Base-by-base conservation (phyloP, 1,140 invertebrate genomes). In the Bilobella aurantiaca region DNA sequence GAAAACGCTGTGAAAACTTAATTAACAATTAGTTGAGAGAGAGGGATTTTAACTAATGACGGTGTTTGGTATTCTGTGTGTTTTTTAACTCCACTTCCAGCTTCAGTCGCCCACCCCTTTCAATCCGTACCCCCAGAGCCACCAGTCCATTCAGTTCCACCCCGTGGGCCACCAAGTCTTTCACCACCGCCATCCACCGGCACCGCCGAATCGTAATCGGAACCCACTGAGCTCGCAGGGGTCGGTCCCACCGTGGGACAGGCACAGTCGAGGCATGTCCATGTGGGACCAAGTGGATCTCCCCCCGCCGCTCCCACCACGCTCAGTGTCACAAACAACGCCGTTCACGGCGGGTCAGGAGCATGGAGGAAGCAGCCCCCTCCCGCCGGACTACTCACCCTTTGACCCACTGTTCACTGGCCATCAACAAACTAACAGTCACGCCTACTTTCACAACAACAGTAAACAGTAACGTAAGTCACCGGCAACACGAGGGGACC, bases 21-120 rank as follows among this genome's bases (percentile, higher is more conserved):
- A n/a, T n/a, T n/a, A n/a, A n/a, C n/a, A n/a, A n/a, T n/a, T n/a
- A n/a, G n/a, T n/a, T n/a, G n/a, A n/a, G n/a, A n/a, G n/a, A 53
- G 14, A 53, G 5, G 49, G 23, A 53, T 53, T 53, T 53, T 12
- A 12, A 53, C 49, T 53, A 53, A 53, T 53, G 49, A 23, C 25
- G 53, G 60, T 68, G 65, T 63, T 68, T 71, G 65, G 66, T 62
- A 62, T 53, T 64, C 28, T 58, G 59, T 68, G 64, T 64, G 62
- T 28, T 61, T 65, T 34, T 59, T 29, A 23, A n/a, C n/a, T n/a
- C 61, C 57, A 64, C 58, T 66, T 69, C 69, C 64, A 72, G 71
- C 68, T 72, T 69, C 71, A 72, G 31, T 61, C 60, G 49, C 71
- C 71, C 60, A 64, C 63, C 58, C 71, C 71, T 65, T 72, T 68